A percentile compares a stretch with the other conserved stretches of the same genome.
These are phyloP conservation scores for Macrosoma leucophasiata DNA, from an alignment of 2,888 invertebrate species.

Conservation along the genomic window DNA sequence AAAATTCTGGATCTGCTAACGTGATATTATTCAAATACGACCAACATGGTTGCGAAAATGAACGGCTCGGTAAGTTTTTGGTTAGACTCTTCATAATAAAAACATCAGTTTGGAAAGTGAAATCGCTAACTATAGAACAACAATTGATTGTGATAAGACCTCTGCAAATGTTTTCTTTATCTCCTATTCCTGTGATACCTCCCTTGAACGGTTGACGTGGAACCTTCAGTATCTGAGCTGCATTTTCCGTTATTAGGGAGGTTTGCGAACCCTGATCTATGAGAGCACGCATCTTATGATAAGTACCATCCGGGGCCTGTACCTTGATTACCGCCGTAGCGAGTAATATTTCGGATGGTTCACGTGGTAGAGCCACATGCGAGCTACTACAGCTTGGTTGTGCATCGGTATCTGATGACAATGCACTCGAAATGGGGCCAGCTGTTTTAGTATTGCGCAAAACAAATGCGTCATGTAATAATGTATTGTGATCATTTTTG, in stretches of 20 bases:
- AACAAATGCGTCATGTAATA: conserved; percentile 1
- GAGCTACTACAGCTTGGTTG: not conserved
- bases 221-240: conserved; percentile 9
- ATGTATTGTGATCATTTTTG: not conserved
- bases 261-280: conserved; percentile 21
- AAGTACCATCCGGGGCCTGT: conserved; percentile 10
- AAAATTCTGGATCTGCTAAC: conserved; percentile 24
- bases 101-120: conserved; percentile 9
- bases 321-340: conserved; percentile 14
- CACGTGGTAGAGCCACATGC: not conserved
- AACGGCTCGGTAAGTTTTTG: conserved; percentile 12
- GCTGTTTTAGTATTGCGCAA: not conserved
- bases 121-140: conserved; percentile 7
- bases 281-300: conserved; percentile 3
- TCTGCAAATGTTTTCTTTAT: conserved; percentile 17
- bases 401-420: too few species aligned
- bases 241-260: conserved; percentile 17
- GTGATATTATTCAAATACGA: conserved; percentile 14
- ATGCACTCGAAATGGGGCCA: not conserved
- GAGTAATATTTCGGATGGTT: conserved; percentile 5
- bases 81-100: conserved; percentile 15
- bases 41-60: conserved; percentile 18
- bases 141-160: conserved; percentile 12
- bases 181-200: conserved; percentile 15
- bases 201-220: conserved; percentile 8